Conservation (phyloP, 2,888 invertebrate species). For the Hypselothyrea guttata region DNA sequence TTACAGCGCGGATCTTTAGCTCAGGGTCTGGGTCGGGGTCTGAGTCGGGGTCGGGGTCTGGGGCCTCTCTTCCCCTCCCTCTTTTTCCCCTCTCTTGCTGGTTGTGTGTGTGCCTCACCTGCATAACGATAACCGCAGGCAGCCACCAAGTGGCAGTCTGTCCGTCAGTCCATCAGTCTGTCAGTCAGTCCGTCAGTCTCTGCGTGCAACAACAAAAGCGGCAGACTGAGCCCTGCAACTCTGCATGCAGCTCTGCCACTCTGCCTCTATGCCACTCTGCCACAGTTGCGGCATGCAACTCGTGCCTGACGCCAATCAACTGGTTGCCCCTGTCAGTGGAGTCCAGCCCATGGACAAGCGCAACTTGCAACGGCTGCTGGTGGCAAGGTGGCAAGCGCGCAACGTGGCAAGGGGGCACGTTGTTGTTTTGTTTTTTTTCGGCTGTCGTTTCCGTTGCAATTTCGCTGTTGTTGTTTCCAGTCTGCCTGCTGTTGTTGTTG, state of each 20-base stretch:
- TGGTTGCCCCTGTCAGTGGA: constrained; percentile 57
- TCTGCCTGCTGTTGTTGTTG: constrained; percentile 42
- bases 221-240: constrained; percentile 36
- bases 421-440: constrained; percentile 25
- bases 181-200: constrained; percentile 38
- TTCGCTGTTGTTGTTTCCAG: constrained; percentile 39
- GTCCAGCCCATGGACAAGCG: constrained; percentile 20
- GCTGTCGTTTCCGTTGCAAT: constrained; percentile 67
- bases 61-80: background rate
- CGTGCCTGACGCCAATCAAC: constrained; percentile 69
- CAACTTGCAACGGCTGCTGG: background rate
- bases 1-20: constrained; percentile 12
- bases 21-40: constrained; percentile 15
- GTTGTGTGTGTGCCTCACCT: constrained; percentile 53
- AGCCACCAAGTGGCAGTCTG: constrained; percentile 31
- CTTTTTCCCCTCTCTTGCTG: background rate
- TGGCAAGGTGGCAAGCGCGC: background rate
- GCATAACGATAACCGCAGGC: constrained; percentile 63
- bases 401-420: background rate
- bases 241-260: constrained; percentile 2
- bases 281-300: constrained; percentile 33
- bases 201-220: constrained; percentile 56
- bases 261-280: constrained; percentile 4
- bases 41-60: constrained; percentile 13
- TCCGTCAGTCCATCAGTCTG: constrained; percentile 33